phyloP scores from a whole-genome alignment of 1,140 invertebrate genomes.

The Pogonus chalceus region DNA sequence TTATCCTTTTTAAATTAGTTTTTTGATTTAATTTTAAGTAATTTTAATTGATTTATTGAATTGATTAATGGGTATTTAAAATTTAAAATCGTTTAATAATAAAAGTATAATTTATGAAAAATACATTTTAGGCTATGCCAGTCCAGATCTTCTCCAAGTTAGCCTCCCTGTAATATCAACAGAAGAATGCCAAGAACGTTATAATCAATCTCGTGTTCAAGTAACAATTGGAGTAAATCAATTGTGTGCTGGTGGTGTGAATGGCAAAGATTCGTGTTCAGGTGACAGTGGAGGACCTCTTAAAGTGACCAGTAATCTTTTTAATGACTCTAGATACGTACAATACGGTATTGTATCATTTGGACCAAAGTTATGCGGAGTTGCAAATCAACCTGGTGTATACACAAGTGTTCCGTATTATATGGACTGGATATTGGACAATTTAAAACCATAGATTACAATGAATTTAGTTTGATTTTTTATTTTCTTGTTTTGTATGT shows the following conservation, averaged over 20 bases:
- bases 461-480: no score
- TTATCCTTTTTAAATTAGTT: no score
- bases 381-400: slow-evolving; percentile 46
- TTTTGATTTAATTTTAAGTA: no score
- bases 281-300: slow-evolving; percentile 37
- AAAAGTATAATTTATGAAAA: no score
- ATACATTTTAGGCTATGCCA: slow-evolving; percentile 24
- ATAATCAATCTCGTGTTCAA: slow-evolving; percentile 26
- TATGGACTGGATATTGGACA: slow-evolving; percentile 53
- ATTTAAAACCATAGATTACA: slow-evolving; percentile 35
- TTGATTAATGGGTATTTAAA: no score
- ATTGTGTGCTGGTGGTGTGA: slow-evolving; percentile 48
- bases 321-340: slow-evolving; percentile 21
- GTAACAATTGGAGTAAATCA: slow-evolving; percentile 37
- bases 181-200: slow-evolving; percentile 36
- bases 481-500: no score
- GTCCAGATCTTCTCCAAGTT: slow-evolving; percentile 41
- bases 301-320: slow-evolving; percentile 32
- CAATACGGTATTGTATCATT: slow-evolving; percentile 41
- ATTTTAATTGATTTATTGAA: no score
- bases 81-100: no score
- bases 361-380: slow-evolving; percentile 41
- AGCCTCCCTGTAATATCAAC: slow-evolving; percentile 36
- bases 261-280: slow-evolving; percentile 34
- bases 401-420: slow-evolving; percentile 50